Conservation (phyloP, 2,888 invertebrate genomes). For the Agonopterix subpropinquella region DNA sequence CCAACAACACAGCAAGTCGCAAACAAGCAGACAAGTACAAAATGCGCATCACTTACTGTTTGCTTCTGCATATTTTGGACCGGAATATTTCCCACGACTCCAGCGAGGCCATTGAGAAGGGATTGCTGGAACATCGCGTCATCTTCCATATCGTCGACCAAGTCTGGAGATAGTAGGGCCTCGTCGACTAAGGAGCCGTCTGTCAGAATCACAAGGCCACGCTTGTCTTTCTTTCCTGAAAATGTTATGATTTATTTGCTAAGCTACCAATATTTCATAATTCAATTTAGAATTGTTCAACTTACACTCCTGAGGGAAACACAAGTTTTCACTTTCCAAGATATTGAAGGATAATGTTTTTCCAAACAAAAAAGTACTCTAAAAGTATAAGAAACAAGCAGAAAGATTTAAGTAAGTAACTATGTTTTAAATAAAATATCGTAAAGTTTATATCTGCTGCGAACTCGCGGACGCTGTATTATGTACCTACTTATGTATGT, state of each 20-base stretch:
- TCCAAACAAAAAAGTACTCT: too few species aligned
- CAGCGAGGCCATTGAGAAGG: constrained; percentile 79
- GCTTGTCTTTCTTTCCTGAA: constrained; percentile 76
- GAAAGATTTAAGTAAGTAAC: too few species aligned
- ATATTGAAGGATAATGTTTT: too few species aligned
- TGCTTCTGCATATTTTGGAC: constrained; percentile 78
- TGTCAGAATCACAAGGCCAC: constrained; percentile 78
- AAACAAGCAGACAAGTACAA: neutral
- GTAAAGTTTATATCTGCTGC: neutral
- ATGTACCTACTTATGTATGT: neutral
- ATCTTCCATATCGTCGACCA: constrained; percentile 40
- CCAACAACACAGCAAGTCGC: too few species aligned
- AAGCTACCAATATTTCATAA: neutral
- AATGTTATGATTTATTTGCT: neutral
- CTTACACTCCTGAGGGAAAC: neutral
- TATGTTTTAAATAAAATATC: neutral
- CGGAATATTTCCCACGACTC: constrained; percentile 79
- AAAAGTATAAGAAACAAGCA: too few species aligned
- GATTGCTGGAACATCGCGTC: constrained; percentile 69
- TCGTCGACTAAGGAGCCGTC: constrained; percentile 83
- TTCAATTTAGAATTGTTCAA: too few species aligned
- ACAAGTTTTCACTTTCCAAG: neutral
- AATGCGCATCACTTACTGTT: constrained; percentile 51
- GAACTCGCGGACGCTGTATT: neutral
- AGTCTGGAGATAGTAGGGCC: constrained; percentile 60